phyloP scores from a whole-genome alignment of 2,888 invertebrate species.

The Diaprepes abbreviatus region DNA sequence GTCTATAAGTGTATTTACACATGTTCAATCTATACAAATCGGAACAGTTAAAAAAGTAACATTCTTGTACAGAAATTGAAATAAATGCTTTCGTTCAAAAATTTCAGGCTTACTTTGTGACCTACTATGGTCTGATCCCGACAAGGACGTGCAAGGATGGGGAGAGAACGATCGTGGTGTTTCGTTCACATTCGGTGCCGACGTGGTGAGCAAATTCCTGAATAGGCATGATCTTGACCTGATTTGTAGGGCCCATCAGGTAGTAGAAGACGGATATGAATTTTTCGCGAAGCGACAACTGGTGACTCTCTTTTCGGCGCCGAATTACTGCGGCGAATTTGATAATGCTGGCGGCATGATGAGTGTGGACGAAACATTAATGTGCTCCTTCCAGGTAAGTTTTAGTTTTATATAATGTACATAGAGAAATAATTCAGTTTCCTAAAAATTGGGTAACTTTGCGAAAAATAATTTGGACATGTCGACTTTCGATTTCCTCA shows the following conservation, averaged over 20 bases:
- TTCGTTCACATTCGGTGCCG: conserved; percentile 97
- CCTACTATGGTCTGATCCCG: conserved; percentile 97
- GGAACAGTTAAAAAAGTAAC: no score
- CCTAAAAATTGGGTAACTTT: no score
- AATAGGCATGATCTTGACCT: conserved; percentile 97
- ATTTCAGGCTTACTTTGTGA: conserved; percentile 90
- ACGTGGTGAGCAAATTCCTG: conserved; percentile 96
- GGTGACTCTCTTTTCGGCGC: conserved; percentile 98
- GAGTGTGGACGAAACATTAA: conserved; percentile 98
- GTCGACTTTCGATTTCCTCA: no score
- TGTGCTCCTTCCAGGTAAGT: conserved; percentile 96
- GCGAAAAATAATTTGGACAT: no score
- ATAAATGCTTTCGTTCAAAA: no score
- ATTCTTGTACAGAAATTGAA: background rate
- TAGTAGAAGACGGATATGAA: conserved; percentile 99
- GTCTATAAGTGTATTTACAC: no score
- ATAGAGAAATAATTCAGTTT: background rate
- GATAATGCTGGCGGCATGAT: conserved; percentile 99
- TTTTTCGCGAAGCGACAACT: conserved; percentile 98
- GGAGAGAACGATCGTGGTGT: conserved; percentile 99
- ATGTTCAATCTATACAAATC: no score
- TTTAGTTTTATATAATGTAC: no score
- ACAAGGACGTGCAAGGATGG: conserved; percentile 94
- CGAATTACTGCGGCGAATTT: conserved; percentile 98
- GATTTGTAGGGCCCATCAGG: conserved; percentile 98